phyloP scores from a whole-genome alignment of 1,140 invertebrate genomes.

The Hydropsyche tenuis region DNA sequence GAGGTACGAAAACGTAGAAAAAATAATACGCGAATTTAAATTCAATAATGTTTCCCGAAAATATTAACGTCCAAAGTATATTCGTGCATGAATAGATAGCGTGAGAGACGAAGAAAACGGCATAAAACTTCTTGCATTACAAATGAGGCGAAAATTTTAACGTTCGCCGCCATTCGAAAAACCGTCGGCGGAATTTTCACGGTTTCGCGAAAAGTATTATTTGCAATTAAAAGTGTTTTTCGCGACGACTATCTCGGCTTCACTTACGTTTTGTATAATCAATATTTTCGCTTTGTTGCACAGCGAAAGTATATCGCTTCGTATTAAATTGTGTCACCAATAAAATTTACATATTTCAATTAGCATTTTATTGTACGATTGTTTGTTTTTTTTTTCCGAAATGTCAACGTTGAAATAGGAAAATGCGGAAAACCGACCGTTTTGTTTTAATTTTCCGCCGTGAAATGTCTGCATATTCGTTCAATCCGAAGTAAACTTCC shows the following conservation, averaged over 20 bases:
- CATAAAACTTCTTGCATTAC: slow-evolving; percentile 33
- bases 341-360: no score
- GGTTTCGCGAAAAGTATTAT: not conserved
- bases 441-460: no score
- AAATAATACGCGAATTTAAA: no score
- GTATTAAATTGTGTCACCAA: no score
- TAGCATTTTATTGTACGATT: no score
- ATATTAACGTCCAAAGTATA: not conserved
- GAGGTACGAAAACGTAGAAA: no score
- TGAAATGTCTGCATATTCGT: no score
- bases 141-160: slow-evolving; percentile 31
- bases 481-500: not conserved
- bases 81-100: slow-evolving; percentile 19
- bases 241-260: not conserved
- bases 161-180: not conserved
- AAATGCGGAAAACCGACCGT: no score
- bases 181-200: not conserved
- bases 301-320: not conserved
- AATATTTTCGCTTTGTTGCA: not conserved
- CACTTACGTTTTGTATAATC: not conserved
- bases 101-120: slow-evolving; percentile 25
- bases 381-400: no score
- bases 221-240: slow-evolving; percentile 19
- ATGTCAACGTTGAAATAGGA: no score
- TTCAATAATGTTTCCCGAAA: no score